A percentile compares a stretch with the other conserved stretches of the same genome.
Evolutionary conservation across 2,888 invertebrate genomes (phyloP).

Genomic region (Danaus chrysippus): DNA sequence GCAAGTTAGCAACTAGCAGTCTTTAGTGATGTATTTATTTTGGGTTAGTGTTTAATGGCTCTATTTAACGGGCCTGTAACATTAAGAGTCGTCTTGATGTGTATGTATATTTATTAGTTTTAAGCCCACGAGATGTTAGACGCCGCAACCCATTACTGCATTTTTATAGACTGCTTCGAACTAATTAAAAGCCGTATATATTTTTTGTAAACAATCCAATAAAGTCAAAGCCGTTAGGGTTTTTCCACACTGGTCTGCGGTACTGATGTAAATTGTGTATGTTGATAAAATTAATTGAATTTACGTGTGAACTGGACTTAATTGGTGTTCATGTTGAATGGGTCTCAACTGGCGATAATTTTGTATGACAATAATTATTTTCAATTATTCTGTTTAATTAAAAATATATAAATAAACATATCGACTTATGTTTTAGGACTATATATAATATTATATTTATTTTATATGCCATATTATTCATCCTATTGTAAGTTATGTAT

Average conservation of each 20-base stretch:
- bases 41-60: constrained; percentile 44
- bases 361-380: no score
- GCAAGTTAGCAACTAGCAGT: background rate
- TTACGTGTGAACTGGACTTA: no score
- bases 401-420: no score
- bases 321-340: no score
- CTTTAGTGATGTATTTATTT: constrained; percentile 31
- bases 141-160: constrained; percentile 10
- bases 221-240: constrained; percentile 10
- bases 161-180: constrained; percentile 23
- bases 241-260: constrained; percentile 5
- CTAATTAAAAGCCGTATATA: constrained; percentile 18
- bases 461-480: no score
- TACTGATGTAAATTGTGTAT: background rate
- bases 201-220: constrained; percentile 22
- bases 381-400: no score
- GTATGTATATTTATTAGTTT: constrained; percentile 29
- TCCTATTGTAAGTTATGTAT: no score
- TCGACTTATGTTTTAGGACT: no score
- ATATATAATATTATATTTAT: no score
- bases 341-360: no score
- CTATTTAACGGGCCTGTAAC: constrained; percentile 41
- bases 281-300: no score
- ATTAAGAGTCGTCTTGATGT: constrained; percentile 36
- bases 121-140: constrained; percentile 20